Evolutionary conservation across 2,888 invertebrate genomes (phyloP).

Genomic region (Micropterix aruncella): DNA sequence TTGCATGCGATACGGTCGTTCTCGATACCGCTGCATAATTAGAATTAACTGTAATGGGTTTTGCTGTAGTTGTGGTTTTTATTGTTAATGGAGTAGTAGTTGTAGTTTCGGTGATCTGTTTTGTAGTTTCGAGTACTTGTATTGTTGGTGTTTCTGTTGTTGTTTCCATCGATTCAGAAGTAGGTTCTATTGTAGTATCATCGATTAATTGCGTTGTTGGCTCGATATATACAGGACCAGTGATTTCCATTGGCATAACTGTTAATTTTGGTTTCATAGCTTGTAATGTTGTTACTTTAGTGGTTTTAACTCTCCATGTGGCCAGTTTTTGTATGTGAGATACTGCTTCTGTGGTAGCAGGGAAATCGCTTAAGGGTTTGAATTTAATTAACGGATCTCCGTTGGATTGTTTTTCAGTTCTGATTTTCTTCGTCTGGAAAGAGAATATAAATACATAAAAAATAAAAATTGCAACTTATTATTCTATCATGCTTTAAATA

Average conservation of each 20-base stretch:
- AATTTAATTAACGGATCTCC: slow-evolving; percentile 30
- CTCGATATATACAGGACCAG: slow-evolving; percentile 7
- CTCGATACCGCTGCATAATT: slow-evolving; percentile 1
- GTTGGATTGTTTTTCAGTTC: slow-evolving; percentile 33
- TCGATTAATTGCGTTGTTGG: slow-evolving; percentile 11
- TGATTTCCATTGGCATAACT: slow-evolving; percentile 11
- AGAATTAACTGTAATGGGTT: background rate
- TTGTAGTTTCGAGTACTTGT: slow-evolving; percentile 9
- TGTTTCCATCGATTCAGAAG: slow-evolving; percentile 11
- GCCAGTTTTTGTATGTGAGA: slow-evolving; percentile 24
- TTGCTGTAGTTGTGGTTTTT: slow-evolving; percentile 7
- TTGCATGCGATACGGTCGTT: background rate
- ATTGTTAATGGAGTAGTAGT: slow-evolving; percentile 21
- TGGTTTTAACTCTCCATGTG: slow-evolving; percentile 17
- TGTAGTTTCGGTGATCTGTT: slow-evolving; percentile 16
- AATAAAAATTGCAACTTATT: no score
- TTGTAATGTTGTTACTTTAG: slow-evolving; percentile 15
- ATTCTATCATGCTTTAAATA: no score
- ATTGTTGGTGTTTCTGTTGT: slow-evolving; percentile 5
- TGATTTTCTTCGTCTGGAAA: slow-evolving; percentile 40
- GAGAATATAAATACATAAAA: slow-evolving; percentile 2
- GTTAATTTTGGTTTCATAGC: slow-evolving; percentile 17
- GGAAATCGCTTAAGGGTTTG: slow-evolving; percentile 34
- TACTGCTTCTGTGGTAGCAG: slow-evolving; percentile 21
- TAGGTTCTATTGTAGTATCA: slow-evolving; percentile 14